Evolutionary conservation across 2,888 invertebrate species (phyloP), one percentile per base, ranked within the genome.

Genomic region (Philhelius pedissequus): DNA sequence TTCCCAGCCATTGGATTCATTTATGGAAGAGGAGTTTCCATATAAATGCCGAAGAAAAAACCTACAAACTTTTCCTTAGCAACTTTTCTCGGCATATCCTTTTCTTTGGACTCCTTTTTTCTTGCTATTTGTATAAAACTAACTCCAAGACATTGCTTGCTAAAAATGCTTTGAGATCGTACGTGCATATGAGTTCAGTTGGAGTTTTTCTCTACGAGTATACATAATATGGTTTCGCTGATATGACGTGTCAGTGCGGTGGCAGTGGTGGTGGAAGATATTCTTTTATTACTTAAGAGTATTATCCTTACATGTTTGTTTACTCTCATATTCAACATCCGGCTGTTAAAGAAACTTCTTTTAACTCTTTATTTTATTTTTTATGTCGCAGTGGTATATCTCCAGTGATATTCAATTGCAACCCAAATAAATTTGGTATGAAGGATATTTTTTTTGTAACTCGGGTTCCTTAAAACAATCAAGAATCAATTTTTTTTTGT

Each of bases 271-370:
- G 70, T 40, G 45, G 52, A 66, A 69, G 30, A 60, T 79, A 68
- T 75, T 80, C 80, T 76, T 75, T 84, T 84, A 84, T 84, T 80
- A 76, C 84, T 84, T 84, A 71, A 84, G 80, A 84, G 84, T 84
- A 80, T 84, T 84, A 80, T 80, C 80, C 83, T 79, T 75, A 62
- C 75, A 70, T 79, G 84, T 84, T 84, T 84, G 79, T 80, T 84
- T 80, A 64, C 69, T 83, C 64, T 74, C 64, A 78, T 74, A 78
- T 78, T 69, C 56, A 56, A 54, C 75, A 75, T 81, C 75, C 75
- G 74, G 54, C 25, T 64, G 40, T 66, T 43, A 32, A 32, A 15
- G 35, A 30, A 48, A 60, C 50, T 43, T 13, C 32, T 18, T 38
- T 48, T 18, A 40, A 18, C 48, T 48, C n/a, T 9, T 43, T n/a